Evolutionary conservation across 2,113 vertebrate genomes (phyloP).

Genomic region (Benitochromis conjunctus): DNA sequence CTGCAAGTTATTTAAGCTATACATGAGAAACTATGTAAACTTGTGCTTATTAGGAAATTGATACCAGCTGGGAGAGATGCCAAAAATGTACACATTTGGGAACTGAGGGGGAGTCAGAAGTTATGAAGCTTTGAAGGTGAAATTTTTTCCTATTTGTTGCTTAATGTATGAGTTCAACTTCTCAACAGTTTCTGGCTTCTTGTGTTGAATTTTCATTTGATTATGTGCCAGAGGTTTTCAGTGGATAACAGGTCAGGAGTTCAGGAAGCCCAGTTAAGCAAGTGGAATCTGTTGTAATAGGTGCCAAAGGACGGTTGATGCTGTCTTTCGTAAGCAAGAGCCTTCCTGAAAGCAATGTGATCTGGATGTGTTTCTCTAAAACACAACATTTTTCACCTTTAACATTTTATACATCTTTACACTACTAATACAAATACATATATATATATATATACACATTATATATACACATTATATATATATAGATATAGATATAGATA

Average conservation of each 20-base stretch:
- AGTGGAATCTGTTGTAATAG: neutral
- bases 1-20: neutral
- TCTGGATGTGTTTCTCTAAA: neutral
- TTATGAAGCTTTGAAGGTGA: neutral
- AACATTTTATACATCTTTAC: neutral
- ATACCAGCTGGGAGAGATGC: neutral
- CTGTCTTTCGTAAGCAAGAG: neutral
- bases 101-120: neutral
- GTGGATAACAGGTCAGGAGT: neutral
- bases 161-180: neutral
- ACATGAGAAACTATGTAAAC: too few relatives aligned
- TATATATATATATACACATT: neutral
- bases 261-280: neutral
- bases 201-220: neutral
- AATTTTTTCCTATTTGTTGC: neutral
- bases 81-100: neutral
- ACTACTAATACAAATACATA: too few relatives aligned
- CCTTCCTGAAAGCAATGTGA: neutral
- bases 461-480: too few relatives aligned
- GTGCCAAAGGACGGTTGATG: neutral
- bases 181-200: neutral
- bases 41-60: neutral
- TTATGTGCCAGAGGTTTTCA: neutral
- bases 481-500: too few relatives aligned
- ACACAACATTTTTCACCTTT: neutral